Evolutionary conservation across 2,797 vertebrate species (phyloP).

Genomic region (Picus viridis): DNA sequence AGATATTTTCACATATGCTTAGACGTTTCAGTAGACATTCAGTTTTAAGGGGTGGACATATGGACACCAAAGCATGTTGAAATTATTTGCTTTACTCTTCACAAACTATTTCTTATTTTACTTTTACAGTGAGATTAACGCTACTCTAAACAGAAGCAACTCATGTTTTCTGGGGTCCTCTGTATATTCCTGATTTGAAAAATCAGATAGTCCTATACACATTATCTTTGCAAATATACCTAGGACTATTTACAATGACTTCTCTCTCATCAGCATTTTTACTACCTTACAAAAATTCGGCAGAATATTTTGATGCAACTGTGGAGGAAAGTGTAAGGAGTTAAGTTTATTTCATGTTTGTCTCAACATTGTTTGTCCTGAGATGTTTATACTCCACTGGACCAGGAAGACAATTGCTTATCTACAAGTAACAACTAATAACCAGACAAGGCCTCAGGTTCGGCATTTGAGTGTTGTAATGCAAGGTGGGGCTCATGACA

Average conservation of each 20-base stretch:
- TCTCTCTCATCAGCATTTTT: background rate
- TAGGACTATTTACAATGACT: background rate
- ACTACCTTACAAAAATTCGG: background rate
- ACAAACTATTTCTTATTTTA: background rate
- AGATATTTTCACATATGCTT: background rate
- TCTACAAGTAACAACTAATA: no score
- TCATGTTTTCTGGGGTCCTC: background rate
- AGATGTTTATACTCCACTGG: no score
- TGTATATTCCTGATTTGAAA: background rate
- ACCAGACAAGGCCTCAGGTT: no score
- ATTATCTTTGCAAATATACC: background rate
- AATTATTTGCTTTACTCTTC: background rate
- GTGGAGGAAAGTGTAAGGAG: background rate
- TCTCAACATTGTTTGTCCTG: no score
- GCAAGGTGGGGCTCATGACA: no score
- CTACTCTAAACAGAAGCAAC: background rate
- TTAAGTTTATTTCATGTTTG: no score
- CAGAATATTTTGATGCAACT: background rate
- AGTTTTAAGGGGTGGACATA: rapidly evolving
- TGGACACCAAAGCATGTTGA: no score
- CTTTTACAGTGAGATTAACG: background rate
- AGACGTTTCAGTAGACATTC: background rate
- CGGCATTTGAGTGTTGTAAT: no score
- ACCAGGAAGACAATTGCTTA: no score
- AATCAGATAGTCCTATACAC: background rate